Percentiles rank a stretch among this genome's conserved stretches.
Conservation (phyloP, 1,140 invertebrate species). For the Heliconius melpomene region DNA sequence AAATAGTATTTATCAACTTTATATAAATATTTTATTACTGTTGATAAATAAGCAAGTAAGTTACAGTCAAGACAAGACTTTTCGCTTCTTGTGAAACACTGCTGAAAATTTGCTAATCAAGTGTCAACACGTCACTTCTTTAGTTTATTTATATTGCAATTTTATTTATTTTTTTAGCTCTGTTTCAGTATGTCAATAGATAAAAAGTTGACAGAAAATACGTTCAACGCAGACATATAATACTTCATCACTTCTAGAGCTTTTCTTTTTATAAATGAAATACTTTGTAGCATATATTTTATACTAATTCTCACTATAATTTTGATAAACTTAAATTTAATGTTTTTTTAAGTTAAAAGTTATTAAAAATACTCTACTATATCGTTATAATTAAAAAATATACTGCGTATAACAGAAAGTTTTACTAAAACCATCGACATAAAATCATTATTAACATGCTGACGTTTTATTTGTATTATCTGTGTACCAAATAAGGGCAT, state of each 20-base stretch:
- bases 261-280: not conserved
- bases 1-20: no score
- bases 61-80: not conserved
- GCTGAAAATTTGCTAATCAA: constrained; percentile 3
- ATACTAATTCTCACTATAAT: no score
- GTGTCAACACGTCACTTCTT: not conserved
- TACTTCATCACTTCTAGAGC: not conserved
- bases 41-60: not conserved
- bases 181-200: constrained; percentile 1
- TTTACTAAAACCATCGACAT: not conserved
- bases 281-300: not conserved
- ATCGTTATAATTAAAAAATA: not conserved
- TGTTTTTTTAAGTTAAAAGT: no score
- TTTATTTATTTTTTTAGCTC: not conserved
- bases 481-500: constrained; percentile 16
- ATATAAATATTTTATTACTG: no score
- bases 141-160: not conserved
- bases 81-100: not conserved
- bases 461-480: constrained; percentile 31
- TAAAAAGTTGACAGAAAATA: not conserved
- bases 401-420: not conserved
- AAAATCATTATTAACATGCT: constrained; percentile 22
- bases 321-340: no score
- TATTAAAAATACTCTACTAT: not conserved
- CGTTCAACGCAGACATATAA: not conserved